These are phyloP conservation scores for Metallyticus violacea DNA, from an alignment of 2,888 invertebrate species.

Conservation along the genomic window DNA sequence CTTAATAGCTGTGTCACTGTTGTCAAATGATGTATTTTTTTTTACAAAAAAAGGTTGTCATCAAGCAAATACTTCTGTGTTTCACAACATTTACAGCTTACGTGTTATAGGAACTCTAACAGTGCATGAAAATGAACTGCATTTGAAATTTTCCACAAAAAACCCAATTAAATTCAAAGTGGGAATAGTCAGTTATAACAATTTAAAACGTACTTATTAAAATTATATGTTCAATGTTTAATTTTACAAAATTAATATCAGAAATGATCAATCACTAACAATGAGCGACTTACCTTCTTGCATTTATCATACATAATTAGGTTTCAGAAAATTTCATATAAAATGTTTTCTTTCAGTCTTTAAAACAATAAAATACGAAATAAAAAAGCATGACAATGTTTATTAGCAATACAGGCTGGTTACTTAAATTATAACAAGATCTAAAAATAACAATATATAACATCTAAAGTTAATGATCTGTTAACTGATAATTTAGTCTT, in stretches of 20 bases:
- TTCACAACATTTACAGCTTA: neutral
- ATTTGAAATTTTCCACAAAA: neutral
- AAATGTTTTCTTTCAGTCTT: neutral
- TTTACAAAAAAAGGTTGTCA: no score
- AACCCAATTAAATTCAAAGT: neutral
- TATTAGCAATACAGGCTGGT: neutral
- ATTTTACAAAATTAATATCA: neutral
- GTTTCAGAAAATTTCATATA: neutral
- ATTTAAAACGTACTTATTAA: neutral
- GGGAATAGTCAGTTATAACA: neutral
- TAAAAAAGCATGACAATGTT: neutral
- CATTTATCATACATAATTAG: neutral
- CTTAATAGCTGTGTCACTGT: no score
- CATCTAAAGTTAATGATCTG: neutral
- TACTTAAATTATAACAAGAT: neutral
- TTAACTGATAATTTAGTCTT: neutral
- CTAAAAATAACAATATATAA: neutral
- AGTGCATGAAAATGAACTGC: neutral
- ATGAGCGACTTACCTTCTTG: no score
- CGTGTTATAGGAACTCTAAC: neutral
- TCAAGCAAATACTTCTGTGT: neutral
- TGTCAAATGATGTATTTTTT: no score
- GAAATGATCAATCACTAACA: neutral
- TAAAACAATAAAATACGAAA: neutral
- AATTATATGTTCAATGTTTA: neutral